Evolutionary conservation across 1,140 invertebrate genomes (phyloP), one percentile per base, ranked within the genome.

Genomic region (Ridgeia piscesae): DNA sequence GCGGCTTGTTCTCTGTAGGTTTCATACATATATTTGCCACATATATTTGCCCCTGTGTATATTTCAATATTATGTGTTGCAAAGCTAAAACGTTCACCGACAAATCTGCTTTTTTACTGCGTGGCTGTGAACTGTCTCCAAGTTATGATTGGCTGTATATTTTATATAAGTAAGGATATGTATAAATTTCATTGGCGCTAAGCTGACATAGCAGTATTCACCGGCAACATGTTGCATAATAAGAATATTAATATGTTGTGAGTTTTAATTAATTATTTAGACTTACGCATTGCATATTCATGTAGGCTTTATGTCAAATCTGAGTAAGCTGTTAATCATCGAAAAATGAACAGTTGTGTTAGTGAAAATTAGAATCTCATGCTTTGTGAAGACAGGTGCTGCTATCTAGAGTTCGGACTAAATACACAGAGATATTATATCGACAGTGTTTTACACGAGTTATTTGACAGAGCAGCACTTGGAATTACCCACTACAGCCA

Each of bases 131-230:
- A 77, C 14, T 77, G 58, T 77, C 58, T 77, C 58, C 27, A 17
- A 50, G 21, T 50, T 77, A 77, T 77, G 11, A 77, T 77, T 77
- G 58, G 58, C 58, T 77, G 58, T 77, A 77, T 77, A 77, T 77
- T 77, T 77, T 77, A 77, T 77, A 77, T 77, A 77, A 77, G 58
- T 77, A 77, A 77, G 58, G 58, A 77, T 77, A 21, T 77, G 58
- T 77, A 77, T 77, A 77, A 77, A 77, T 77, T 77, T 77, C 58
- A 77, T 77, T 77, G 58, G 0, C 0, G 27, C 27, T 9, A 77
- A 77, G 58, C 58, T 21, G 17, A 31, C 58, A 77, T 77, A 77
- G 58, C 58, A 77, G 58, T 77, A 77, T 77, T 77, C 58, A 77
- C 17, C 17, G 58, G 14, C 11, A 77, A 4, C 58, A 77, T 1